phyloP scores from a whole-genome alignment of 2,888 invertebrate genomes.

The Listrodromus nycthemerus region DNA sequence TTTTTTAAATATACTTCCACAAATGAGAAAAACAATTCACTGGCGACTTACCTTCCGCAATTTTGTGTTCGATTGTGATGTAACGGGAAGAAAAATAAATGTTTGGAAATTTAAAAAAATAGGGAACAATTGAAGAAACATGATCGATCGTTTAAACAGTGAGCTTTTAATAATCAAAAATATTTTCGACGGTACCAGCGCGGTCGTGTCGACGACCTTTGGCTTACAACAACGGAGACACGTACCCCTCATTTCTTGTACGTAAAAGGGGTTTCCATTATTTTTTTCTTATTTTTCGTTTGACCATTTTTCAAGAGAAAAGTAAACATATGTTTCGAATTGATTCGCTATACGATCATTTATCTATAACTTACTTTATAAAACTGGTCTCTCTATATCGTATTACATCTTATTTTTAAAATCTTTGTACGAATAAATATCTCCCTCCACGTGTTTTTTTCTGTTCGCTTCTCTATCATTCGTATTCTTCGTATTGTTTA shows the following conservation, averaged over 20 bases:
- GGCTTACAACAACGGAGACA: conserved; percentile 68
- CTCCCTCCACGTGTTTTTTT: conserved; percentile 46
- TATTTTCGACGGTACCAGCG: conserved; percentile 79
- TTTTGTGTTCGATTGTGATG: not conserved
- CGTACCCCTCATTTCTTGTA: conserved; percentile 66
- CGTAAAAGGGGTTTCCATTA: conserved; percentile 59
- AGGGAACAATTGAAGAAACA: not conserved
- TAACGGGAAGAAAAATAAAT: not conserved
- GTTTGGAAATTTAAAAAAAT: not conserved
- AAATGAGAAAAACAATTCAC: not conserved
- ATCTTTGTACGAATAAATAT: conserved; percentile 75
- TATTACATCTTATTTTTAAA: conserved; percentile 65
- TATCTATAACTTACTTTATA: conserved; percentile 71
- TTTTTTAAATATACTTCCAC: not conserved
- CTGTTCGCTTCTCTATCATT: conserved; percentile 41
- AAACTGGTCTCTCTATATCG: conserved; percentile 72
- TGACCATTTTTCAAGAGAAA: conserved; percentile 54
- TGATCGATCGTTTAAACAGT: conserved; percentile 82
- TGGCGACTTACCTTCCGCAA: not conserved
- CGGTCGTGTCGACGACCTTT: conserved; percentile 52
- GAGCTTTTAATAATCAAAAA: conserved; percentile 84
- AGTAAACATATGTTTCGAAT: conserved; percentile 58
- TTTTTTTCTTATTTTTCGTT: conserved; percentile 47
- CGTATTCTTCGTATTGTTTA: conserved; percentile 58
- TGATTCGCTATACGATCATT: conserved; percentile 52